These are phyloP conservation scores for Cuniculus paca DNA, from an alignment of 2,797 vertebrate species.

Conservation along the genomic window DNA sequence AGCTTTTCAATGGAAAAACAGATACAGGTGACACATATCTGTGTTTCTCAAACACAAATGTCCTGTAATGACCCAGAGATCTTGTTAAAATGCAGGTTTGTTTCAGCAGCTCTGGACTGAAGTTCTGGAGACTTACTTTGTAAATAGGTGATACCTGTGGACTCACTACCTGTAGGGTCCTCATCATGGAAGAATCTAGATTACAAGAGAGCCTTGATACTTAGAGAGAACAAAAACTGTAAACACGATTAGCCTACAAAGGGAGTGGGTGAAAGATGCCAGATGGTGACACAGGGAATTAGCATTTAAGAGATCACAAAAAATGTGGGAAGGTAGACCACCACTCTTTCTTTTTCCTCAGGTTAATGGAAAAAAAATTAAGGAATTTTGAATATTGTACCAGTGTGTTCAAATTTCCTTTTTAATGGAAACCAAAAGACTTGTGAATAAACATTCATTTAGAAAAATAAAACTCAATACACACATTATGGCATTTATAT, in stretches of 20 bases:
- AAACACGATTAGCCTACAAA: neutral
- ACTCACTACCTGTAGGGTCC: neutral
- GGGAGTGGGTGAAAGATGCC: neutral
- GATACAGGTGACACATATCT: neutral
- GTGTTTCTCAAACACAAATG: neutral
- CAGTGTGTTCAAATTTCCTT: neutral
- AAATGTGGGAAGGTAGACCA: too few species aligned
- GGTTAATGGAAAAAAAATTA: too few species aligned
- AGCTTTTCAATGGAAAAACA: neutral
- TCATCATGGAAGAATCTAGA: neutral
- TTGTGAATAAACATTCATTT: neutral
- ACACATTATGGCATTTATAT: neutral
- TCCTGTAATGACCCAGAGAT: neutral
- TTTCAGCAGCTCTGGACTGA: neutral
- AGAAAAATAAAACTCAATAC: neutral
- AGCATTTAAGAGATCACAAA: neutral
- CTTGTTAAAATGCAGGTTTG: neutral
- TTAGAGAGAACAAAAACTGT: neutral
- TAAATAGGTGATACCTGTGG: neutral
- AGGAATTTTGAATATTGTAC: too few species aligned
- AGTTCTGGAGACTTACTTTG: neutral
- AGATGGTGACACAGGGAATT: neutral
- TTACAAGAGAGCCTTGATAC: neutral
- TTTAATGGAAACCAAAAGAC: neutral
- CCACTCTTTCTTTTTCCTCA: too few species aligned